Evolutionary conservation across 1,140 invertebrate species (phyloP), one percentile per base, ranked within the genome.

Genomic region (Lepidurus arcticus): DNA sequence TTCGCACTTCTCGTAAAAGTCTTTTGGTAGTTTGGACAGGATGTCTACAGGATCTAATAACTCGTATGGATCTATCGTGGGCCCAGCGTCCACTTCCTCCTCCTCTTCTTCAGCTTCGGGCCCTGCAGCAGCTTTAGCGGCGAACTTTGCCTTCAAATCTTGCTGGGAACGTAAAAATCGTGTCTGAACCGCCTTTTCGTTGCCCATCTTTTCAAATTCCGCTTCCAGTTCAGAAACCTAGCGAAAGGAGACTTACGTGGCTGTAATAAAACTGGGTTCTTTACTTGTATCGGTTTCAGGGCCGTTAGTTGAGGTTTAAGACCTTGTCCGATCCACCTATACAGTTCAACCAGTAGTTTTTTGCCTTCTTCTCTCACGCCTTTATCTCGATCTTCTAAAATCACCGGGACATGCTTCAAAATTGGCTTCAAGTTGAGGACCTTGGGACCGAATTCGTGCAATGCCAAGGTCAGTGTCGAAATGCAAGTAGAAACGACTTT

Each of bases 1-100:
- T 85, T 99, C 96, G 44, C 96, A 81, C 86, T 97, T 95, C 8
- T 98, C 95, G 83, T 93, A 97, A 85, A 98, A 99, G 85, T 98
- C 94, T 87, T 97, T 97, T 0, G 96, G 96, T 34, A 99, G 84
- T 84, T 96, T 93, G 3, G 93, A 91, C 0, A 99, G 83, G 82
- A 99, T 95, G 83, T 99, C 94, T 42, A 98, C 94, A 0, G 96
- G 92, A 81, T 95, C 92, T 8, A 98, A 84, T 1, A 98, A 85
- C 76, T 99, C 97, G 83, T 92, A 96, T 0, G 95, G 92, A 88
- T 98, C 97, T 24, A 97, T 87, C 77, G 95, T 93, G 44, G 88
- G 88, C 7, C 86, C 87, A 77, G 86, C 90, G 42, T 81, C 83
- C 13, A 77, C 82, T 45, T 76, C 81, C 34, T 82, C 83, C 77